Base-by-base conservation (phyloP, 35 echinoderm and acorn worm genomes). In the Ophiothrix spiculata region DNA sequence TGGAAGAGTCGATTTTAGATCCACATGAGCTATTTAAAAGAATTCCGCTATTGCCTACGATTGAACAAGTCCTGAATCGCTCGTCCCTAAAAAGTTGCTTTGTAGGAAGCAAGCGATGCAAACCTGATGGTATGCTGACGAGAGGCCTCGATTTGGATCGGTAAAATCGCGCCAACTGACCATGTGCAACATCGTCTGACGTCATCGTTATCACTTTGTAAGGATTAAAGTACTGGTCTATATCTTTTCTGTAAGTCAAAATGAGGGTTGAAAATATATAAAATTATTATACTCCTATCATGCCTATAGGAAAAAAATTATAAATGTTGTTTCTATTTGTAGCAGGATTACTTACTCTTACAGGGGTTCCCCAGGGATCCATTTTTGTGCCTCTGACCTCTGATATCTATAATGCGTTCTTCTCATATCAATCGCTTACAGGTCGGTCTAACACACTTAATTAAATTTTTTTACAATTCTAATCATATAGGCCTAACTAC, bases 191-290 rank as follows among this genome's bases (percentile, higher is more conserved):
- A 85, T 97, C 94, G 87, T 97, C 94, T 39, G 94, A 97, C 39
- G 94, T 97, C 94, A 97, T 93, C 12, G 94, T 97, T 13, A 97
- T 93, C 28, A 97, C 88, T 46, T 97, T 92, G 42, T 87, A 91
- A 28, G 91, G 88, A 49, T 97, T 97, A 80, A 97, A 93, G 80
- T 87, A 93, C 11, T 81, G 76, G 64, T 82, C 81, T 87, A 97
- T 92, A 31, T 97, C 94, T 85, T 90, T 83, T 74, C 94, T 97
- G 74, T 33, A 76, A 19, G 19, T 80, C 64, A n/a, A n/a, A n/a
- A n/a, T n/a, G n/a, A n/a, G n/a, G n/a, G n/a, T n/a, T n/a, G n/a
- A n/a, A n/a, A n/a, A n/a, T n/a, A n/a, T n/a, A n/a, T n/a, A n/a
- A n/a, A n/a, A n/a, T n/a, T n/a, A n/a, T n/a, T n/a, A n/a, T n/a